phyloP scores from a whole-genome alignment of 2,888 invertebrate genomes.

The Microchrysa polita region DNA sequence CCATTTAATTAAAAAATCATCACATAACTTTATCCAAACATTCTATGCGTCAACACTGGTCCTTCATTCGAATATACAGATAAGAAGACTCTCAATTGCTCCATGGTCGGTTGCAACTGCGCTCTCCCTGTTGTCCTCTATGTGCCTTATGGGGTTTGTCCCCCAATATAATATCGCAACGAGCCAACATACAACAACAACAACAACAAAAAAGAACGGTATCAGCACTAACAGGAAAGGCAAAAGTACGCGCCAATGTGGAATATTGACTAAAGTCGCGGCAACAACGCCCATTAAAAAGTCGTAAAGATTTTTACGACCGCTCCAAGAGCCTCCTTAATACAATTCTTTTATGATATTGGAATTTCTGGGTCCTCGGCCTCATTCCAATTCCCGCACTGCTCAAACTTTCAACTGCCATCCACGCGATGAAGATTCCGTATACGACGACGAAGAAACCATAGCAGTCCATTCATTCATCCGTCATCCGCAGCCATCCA shows the following conservation, averaged over 20 bases:
- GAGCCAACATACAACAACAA: too few species aligned
- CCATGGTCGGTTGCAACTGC: neutral
- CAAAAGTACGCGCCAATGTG: slow-evolving; percentile 11
- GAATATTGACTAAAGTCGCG: slow-evolving; percentile 46
- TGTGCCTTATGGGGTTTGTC: too few species aligned
- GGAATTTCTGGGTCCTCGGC: slow-evolving; percentile 36
- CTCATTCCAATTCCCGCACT: too few species aligned
- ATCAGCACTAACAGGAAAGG: neutral
- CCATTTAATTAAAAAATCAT: too few species aligned
- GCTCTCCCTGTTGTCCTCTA: neutral
- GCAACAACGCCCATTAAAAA: slow-evolving; percentile 48
- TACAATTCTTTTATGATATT: slow-evolving; percentile 47
- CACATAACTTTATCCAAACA: neutral
- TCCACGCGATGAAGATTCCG: too few species aligned
- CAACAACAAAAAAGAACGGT: too few species aligned
- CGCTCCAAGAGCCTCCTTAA: slow-evolving; percentile 47
- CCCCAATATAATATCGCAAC: too few species aligned
- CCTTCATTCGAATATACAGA: neutral
- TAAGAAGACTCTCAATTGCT: neutral
- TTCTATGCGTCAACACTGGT: neutral
- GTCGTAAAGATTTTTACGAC: slow-evolving; percentile 48
- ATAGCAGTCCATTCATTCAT: slow-evolving; percentile 20
- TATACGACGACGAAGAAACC: too few species aligned
- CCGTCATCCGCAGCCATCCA: too few species aligned
- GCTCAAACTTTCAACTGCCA: neutral